These are phyloP conservation scores for Tipula unca DNA, from an alignment of 2,888 invertebrate species.

Conservation along the genomic window DNA sequence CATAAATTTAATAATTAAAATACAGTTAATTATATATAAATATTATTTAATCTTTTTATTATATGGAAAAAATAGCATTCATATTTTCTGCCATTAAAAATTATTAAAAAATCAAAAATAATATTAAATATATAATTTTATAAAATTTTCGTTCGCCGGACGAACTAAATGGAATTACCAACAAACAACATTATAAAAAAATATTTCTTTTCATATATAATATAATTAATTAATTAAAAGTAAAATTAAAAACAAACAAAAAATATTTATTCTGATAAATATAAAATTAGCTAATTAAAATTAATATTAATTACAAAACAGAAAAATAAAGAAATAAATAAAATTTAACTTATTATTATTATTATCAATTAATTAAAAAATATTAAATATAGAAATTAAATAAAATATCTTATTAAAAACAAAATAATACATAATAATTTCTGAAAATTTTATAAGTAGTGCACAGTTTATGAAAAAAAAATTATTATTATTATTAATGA, in stretches of 20 bases:
- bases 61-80: neutral
- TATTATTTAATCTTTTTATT: neutral
- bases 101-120: neutral
- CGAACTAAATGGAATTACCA: neutral
- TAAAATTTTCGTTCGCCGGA: neutral
- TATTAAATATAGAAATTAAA: conserved; percentile 8
- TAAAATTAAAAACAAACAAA: neutral
- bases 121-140: neutral
- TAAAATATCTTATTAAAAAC: neutral
- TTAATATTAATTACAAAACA: neutral
- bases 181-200: neutral
- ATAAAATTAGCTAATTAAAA: neutral
- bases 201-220: neutral
- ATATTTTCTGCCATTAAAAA: neutral
- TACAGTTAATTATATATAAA: neutral
- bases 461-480: neutral
- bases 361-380: neutral
- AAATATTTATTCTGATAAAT: neutral
- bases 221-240: neutral
- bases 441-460: conserved; percentile 4
- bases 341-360: conserved; percentile 8
- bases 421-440: conserved; percentile 2
- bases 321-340: neutral
- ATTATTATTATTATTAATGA: neutral
- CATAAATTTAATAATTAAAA: neutral